Percentiles rank a stretch among this genome's conserved stretches.
Conservation (phyloP, 1,140 invertebrate genomes). For the Galendromus occidentalis region DNA sequence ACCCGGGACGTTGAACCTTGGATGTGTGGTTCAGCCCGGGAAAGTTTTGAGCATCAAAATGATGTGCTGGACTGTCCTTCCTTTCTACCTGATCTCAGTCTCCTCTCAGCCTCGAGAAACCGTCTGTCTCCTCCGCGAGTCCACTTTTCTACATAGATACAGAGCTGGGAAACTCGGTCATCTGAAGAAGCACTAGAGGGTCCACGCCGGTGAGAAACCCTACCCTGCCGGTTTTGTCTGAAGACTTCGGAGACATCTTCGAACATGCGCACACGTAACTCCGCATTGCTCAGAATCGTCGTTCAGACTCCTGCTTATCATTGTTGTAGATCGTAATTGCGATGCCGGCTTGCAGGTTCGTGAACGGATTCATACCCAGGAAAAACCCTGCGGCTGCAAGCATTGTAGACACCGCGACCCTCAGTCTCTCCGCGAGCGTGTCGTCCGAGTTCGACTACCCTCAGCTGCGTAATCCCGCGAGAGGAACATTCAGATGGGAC, state of each 20-base stretch:
- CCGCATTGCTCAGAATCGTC: neutral
- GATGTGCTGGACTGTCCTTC: no score
- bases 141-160: neutral
- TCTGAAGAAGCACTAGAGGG: neutral
- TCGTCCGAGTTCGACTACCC: neutral
- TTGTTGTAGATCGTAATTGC: neutral
- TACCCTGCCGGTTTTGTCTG: neutral
- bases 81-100: no score
- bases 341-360: neutral
- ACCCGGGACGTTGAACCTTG: no score
- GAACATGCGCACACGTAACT: neutral
- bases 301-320: no score
- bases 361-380: constrained; percentile 11
- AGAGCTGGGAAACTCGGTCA: neutral
- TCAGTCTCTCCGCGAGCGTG: neutral
- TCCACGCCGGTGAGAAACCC: neutral
- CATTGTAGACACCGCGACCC: constrained; percentile 1
- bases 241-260: neutral
- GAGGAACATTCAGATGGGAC: no score
- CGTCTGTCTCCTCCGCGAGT: neutral
- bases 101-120: no score
- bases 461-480: no score
- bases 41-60: no score
- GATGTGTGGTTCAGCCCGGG: no score
- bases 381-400: constrained; percentile 13